Conservation (phyloP, 2,888 invertebrate species). For the Cremastinae sp. region DNA sequence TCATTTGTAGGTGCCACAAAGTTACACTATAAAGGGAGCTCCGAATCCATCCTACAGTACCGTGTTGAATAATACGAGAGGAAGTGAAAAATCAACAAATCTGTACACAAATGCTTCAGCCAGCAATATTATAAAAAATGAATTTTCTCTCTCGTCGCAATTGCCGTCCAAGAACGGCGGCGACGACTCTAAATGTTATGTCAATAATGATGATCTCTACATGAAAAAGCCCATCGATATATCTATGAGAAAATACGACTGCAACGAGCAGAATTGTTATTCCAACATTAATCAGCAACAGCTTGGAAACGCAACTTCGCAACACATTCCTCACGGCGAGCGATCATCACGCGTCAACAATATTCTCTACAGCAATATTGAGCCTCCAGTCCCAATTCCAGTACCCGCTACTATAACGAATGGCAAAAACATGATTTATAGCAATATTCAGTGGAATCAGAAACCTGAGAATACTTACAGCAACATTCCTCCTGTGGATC, state of each 20-base stretch:
- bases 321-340: slow-evolving; percentile 70
- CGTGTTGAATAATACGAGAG: slow-evolving; percentile 82
- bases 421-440: slow-evolving; percentile 81
- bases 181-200: slow-evolving; percentile 71
- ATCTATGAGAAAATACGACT: slow-evolving; percentile 74
- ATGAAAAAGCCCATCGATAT: slow-evolving; percentile 72
- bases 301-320: slow-evolving; percentile 71
- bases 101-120: slow-evolving; percentile 77
- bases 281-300: slow-evolving; percentile 73
- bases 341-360: slow-evolving; percentile 71
- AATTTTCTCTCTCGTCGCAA: slow-evolving; percentile 62
- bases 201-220: slow-evolving; percentile 75
- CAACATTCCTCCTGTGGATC: slow-evolving; percentile 80
- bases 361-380: slow-evolving; percentile 78
- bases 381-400: slow-evolving; percentile 70
- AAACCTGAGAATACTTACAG: slow-evolving; percentile 83
- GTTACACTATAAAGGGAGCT: slow-evolving; percentile 86
- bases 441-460: slow-evolving; percentile 81
- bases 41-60: slow-evolving; percentile 89
- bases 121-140: slow-evolving; percentile 75
- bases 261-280: slow-evolving; percentile 76
- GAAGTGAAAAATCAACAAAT: slow-evolving; percentile 73
- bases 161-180: slow-evolving; percentile 68
- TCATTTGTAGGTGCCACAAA: slow-evolving; percentile 87
- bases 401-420: slow-evolving; percentile 77